Conservation (phyloP, 2,888 invertebrate species). For the Gerris lacustris region DNA sequence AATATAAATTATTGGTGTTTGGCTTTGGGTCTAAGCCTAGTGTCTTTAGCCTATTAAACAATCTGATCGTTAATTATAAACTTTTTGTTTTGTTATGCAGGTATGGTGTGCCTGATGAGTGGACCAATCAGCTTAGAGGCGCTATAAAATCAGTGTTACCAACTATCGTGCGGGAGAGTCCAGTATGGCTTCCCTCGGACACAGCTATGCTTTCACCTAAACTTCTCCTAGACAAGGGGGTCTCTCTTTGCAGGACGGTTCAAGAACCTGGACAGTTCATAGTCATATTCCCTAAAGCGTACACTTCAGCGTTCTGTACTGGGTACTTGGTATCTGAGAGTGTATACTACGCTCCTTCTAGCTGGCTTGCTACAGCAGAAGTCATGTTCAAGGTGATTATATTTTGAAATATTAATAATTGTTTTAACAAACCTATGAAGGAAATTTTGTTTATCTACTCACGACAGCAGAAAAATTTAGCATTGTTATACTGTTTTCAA, state of each 20-base stretch:
- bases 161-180: slow-evolving; percentile 60
- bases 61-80: too few relatives aligned
- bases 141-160: slow-evolving; percentile 67
- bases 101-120: slow-evolving; percentile 69
- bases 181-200: slow-evolving; percentile 80
- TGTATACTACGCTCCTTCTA: slow-evolving; percentile 73
- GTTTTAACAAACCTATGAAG: not conserved
- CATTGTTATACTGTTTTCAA: too few relatives aligned
- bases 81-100: slow-evolving; percentile 34
- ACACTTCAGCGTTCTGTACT: slow-evolving; percentile 75
- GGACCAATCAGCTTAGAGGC: slow-evolving; percentile 59
- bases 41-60: too few relatives aligned
- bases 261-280: slow-evolving; percentile 82
- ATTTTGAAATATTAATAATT: too few relatives aligned
- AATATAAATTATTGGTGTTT: too few relatives aligned
- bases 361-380: slow-evolving; percentile 63
- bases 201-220: slow-evolving; percentile 85
- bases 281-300: slow-evolving; percentile 77
- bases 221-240: slow-evolving; percentile 58
- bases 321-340: slow-evolving; percentile 85
- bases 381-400: slow-evolving; percentile 54
- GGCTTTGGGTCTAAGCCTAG: too few relatives aligned
- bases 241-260: slow-evolving; percentile 63
- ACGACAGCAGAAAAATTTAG: too few relatives aligned
- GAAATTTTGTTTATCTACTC: too few relatives aligned